Evolutionary conservation across 2,797 vertebrate species (phyloP).

Genomic region (Chaetodon trifasciatus): DNA sequence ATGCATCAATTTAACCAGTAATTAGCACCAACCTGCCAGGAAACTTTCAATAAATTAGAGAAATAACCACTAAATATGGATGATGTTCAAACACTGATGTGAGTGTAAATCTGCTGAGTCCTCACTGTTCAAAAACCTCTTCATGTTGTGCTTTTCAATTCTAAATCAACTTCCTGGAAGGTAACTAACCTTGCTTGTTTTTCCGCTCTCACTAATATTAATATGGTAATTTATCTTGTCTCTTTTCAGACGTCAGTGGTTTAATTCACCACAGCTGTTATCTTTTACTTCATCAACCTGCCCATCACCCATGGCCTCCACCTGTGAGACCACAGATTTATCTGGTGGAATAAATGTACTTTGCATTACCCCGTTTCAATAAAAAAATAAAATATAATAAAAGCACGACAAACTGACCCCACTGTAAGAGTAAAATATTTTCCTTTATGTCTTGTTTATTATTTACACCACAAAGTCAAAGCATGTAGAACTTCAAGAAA

Average conservation of each 20-base stretch:
- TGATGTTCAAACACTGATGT: no score
- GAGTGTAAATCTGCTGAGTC: no score
- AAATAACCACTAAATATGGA: no score
- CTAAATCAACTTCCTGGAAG: neutral
- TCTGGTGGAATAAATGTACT: neutral
- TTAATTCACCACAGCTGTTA: neutral
- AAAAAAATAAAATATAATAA: neutral
- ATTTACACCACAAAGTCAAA: slow-evolving; percentile 47
- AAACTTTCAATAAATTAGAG: no score
- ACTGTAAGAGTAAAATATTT: slow-evolving; percentile 17
- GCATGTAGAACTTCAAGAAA: neutral
- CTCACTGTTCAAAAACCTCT: no score
- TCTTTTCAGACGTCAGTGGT: neutral
- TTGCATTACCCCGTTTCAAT: neutral
- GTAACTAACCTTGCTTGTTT: neutral
- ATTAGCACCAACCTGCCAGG: no score
- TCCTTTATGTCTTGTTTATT: slow-evolving; percentile 38
- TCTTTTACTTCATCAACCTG: neutral
- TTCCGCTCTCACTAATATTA: neutral
- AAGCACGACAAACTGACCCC: neutral
- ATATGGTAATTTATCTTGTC: neutral
- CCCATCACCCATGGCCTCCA: neutral
- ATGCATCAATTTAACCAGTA: no score
- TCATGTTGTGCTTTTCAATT: neutral
- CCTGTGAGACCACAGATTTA: neutral